These are phyloP conservation scores for Leptopilina boulardi DNA, from an alignment of 1,140 invertebrate species.

Conservation along the genomic window DNA sequence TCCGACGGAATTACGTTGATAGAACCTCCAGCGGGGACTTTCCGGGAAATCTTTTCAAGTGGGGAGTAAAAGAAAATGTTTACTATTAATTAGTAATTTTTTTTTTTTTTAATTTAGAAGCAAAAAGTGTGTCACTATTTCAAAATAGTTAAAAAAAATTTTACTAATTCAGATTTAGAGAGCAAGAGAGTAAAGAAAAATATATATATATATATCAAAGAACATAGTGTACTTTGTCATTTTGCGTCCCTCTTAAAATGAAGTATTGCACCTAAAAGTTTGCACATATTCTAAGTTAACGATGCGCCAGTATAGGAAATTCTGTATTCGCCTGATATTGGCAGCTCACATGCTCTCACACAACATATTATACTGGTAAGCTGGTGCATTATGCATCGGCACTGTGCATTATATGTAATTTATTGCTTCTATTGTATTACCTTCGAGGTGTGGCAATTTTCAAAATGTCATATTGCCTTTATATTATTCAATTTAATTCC, in stretches of 20 bases:
- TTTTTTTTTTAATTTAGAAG: no score
- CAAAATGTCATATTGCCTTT: background rate
- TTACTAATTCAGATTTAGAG: no score
- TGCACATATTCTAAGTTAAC: slow-evolving; percentile 10
- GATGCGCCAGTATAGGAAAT: background rate
- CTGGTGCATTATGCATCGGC: slow-evolving; percentile 26
- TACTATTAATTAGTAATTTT: no score
- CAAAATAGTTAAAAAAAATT: no score
- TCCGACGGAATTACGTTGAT: no score
- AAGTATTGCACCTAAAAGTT: slow-evolving; percentile 14
- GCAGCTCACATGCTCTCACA: slow-evolving; percentile 10
- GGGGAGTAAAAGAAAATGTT: no score
- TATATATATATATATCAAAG: no score
- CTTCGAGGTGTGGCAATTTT: slow-evolving; percentile 13
- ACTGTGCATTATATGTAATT: slow-evolving; percentile 18
- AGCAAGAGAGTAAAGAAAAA: no score
- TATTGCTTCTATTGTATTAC: slow-evolving; percentile 6
- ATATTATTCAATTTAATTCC: background rate
- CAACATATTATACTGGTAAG: slow-evolving; percentile 26
- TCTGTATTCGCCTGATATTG: slow-evolving; percentile 14
- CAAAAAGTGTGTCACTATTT: no score
- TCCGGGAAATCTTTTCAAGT: no score
- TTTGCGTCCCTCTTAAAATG: background rate
- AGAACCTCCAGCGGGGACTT: no score
- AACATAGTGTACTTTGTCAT: background rate